Base-by-base conservation (phyloP, 2,797 vertebrate genomes). In the Moxostoma hubbsi region DNA sequence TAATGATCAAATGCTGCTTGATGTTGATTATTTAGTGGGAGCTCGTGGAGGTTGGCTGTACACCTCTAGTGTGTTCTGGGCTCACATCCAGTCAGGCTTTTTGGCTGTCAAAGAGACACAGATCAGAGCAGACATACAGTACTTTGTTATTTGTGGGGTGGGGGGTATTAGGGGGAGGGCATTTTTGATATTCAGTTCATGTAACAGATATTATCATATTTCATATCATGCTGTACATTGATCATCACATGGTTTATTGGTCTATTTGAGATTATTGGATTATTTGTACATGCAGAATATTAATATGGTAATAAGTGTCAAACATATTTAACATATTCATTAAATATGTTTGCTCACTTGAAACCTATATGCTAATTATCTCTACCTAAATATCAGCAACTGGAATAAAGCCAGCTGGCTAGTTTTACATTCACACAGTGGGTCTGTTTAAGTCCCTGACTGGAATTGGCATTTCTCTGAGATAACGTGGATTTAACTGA, bases 1-100 rank as follows among this genome's bases (percentile, higher is more conserved):
- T 65, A 45, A 58, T 85, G 73, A 80, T 75, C 69, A 80, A 79
- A 83, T 76, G 11, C 59, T 57, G 77, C 53, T 70, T 81, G 54
- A 66, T 79, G 70, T 70, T 77, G 69, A 70, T 80, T 61, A 66
- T 79, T 59, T 63, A 78, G 68, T 62, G 54, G 16, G 63, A 76
- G 66, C 73, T 77, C 46, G 53, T 65, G 59, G 36, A 66, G 46
- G 59, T 78, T 62, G 66, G 49, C 76, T 70, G 36, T 70, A 46
- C 66, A 54, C 58, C 55, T 73, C 73, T 65, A 80, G 64, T 81
- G 79, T 75, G 71, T 72, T 82, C 58, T 82, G 76, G 84, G 79
- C 67, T 74, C 9, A 18, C 68, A 15, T 77, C 76, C 73, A 80
- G 68, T 81, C 69, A 83, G 77, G 70, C 81, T 75, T 70, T 70